Evolutionary conservation across 1,140 invertebrate species (phyloP).

Genomic region (Penaeus indicus): DNA sequence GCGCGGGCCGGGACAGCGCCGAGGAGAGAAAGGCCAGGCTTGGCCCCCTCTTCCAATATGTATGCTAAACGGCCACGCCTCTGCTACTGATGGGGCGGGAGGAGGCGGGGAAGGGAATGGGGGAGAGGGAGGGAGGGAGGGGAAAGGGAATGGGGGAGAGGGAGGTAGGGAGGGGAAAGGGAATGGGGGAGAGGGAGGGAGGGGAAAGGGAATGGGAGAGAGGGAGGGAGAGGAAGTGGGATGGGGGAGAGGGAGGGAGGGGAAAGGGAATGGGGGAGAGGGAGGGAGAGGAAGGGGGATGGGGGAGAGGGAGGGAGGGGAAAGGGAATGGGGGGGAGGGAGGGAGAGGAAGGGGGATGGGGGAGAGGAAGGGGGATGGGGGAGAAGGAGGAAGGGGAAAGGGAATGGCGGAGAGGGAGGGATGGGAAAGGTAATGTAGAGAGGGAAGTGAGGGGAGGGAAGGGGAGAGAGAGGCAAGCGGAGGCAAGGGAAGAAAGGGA

Average conservation of each 20-base stretch:
- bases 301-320: background rate
- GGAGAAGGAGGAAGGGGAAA: background rate
- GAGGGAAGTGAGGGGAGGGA: background rate
- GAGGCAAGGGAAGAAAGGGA: background rate
- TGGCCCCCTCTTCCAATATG: slow-evolving; percentile 51
- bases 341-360: background rate
- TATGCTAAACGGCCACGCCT: slow-evolving; percentile 59
- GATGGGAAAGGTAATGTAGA: background rate
- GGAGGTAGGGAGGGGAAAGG: background rate
- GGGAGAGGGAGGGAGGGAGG: background rate
- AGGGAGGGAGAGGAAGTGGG: background rate
- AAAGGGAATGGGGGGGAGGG: background rate
- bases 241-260: background rate
- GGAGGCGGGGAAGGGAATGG: background rate
- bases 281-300: no score
- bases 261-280: background rate
- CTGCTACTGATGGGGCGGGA: slow-evolving; percentile 42
- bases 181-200: background rate
- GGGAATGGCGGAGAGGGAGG: background rate
- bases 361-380: background rate
- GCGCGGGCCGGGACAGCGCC: no score
- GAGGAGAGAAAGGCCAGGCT: no score
- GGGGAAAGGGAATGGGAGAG: background rate
- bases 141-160: background rate
- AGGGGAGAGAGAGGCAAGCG: background rate